Evolutionary conservation across 1,140 invertebrate genomes (phyloP).

Genomic region (Philotrypesis tridentata): DNA sequence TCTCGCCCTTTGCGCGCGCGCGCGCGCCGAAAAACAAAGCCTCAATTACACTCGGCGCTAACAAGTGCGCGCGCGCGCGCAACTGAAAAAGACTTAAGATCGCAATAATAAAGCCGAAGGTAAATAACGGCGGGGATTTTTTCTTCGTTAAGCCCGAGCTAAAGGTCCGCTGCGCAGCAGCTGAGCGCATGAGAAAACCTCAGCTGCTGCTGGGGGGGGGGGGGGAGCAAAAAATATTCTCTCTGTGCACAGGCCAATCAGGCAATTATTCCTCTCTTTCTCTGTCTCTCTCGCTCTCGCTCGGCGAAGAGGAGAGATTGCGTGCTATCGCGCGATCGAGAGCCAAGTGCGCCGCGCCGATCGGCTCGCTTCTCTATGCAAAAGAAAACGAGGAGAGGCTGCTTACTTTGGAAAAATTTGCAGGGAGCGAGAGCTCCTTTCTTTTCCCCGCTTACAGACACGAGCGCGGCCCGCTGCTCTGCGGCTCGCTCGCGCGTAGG

Average conservation of each 20-base stretch:
- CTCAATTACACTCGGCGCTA: neutral
- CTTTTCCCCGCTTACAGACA: too few species aligned
- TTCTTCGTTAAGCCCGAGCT: neutral
- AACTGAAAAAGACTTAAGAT: neutral
- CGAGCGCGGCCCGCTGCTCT: too few species aligned
- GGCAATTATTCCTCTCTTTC: conserved; percentile 34
- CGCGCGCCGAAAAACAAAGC: neutral
- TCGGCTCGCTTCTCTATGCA: neutral
- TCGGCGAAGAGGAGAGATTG: conserved; percentile 18
- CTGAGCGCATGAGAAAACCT: neutral
- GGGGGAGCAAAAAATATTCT: conserved; percentile 24
- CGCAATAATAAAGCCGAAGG: neutral
- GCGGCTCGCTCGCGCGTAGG: too few species aligned
- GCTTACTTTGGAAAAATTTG: conserved; percentile 19
- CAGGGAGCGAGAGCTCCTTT: neutral
- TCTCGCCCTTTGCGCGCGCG: too few species aligned
- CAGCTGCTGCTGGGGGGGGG: neutral
- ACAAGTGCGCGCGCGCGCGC: too few species aligned
- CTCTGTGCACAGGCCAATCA: conserved; percentile 7
- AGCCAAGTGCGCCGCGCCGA: neutral
- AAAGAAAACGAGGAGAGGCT: conserved; percentile 6
- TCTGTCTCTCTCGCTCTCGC: too few species aligned
- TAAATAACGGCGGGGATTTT: neutral
- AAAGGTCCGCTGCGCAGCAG: too few species aligned
- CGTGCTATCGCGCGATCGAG: conserved; percentile 43